Evolutionary conservation across 2,888 invertebrate species (phyloP), one percentile per base, ranked within the genome.

Genomic region (Drosophila imparisetae): DNA sequence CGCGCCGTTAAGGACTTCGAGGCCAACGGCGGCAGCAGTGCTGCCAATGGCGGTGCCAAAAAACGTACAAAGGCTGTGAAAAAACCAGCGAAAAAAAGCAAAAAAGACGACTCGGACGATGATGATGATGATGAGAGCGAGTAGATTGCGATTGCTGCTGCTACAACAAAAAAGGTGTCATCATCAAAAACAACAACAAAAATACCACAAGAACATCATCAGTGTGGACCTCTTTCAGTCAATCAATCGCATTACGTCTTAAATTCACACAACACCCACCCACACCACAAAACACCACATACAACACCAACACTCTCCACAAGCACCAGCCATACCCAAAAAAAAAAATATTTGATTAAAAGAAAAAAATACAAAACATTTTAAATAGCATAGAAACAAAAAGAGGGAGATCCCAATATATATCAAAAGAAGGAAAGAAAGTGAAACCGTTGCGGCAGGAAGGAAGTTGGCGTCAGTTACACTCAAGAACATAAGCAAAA

Each of bases 1-100:
- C 95, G 95, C 90, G 97, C 96, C 59, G 96, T 99, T 95, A 96
- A 96, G 91, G 98, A 97, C 89, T 99, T 97, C 93, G 96, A 96
- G 92, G 96, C 96, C 21, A 95, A 95, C 78, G 97, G 96, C 52
- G 96, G 96, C 61, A 94, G 94, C 67, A 94, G 94, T 70, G 89
- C 91, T 69, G 85, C 90, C 70, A 94, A 91, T 89, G 94, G 94
- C 90, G 93, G 93, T 86, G 93, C 93, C 81, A 95, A 95, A 91
- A 94, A 94, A 89, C 92, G 93, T 49, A 86, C 92, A n/a, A 93
- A 93, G 77, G 83, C 83, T 32, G 82, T 72, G 66, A 93, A 93
- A 81, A 94, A 94, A 78, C 94, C 94, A 91, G 94, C 94, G 80
- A 93, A 93, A 81, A 93, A 93, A 74, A 92, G 86, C 81, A 95